Base-by-base conservation (phyloP, 2,113 vertebrate species). In the Vidua chalybeata region DNA sequence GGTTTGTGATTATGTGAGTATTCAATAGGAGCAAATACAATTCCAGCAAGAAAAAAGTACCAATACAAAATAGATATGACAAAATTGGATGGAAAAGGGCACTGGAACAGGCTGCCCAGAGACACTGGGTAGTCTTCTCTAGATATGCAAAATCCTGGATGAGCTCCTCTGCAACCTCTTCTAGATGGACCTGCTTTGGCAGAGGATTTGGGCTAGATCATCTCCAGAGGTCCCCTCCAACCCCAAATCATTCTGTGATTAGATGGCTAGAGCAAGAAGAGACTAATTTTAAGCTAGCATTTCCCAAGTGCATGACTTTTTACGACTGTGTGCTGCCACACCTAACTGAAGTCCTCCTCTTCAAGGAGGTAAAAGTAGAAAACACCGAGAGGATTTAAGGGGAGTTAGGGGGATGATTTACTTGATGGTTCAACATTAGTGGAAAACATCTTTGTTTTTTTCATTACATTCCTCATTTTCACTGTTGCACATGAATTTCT, bases 1-100 rank as follows among this genome's bases (percentile, higher is more conserved):
- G 84, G 90, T 87, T 75, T 94, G 69, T 76, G 88, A 96, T 87
- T 90, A 94, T 88, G 71, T 48, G 56, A 94, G 82, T 59, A 88
- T 72, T 94, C 84, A 96, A 66, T 10, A 62, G 73, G 52, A 89
- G 43, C 66, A 91, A 92, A 89, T 56, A 74, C 28, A 78, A 74
- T 74, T 87, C 63, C 93, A 94, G 83, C 37, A 69, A 71, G 64
- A 37, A 87, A 86, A 88, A 90, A 79, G 59, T 22, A 89, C 26
- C 51, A 77, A 64, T 0, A 2, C 39, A 66, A 73, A 77, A 63
- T 27, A 52, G 39, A 82, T n/a, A 16, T 2, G 6, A 35, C 26
- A 51, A 78, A 81, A 86, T 15, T 33, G 69, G 89, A 89, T 10
- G 12, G 43, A 55, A 86, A 84, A 76, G 28, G 67, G 43, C 49